These are phyloP conservation scores for Mungos mungo DNA, from an alignment of 2,113 vertebrate species.

Conservation along the genomic window DNA sequence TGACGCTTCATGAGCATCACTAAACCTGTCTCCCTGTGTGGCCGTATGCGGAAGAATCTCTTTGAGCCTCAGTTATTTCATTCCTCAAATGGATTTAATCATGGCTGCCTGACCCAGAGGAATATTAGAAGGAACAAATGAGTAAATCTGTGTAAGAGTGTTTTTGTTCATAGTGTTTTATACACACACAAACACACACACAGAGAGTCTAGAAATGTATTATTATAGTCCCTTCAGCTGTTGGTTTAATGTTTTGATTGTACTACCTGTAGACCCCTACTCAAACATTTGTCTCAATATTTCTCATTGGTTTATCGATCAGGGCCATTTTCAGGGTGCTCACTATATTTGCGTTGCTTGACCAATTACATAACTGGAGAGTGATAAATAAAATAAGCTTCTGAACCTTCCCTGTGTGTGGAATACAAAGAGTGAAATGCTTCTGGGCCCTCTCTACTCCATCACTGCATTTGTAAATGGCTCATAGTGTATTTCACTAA, in stretches of 20 bases:
- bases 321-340: neutral
- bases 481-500: neutral
- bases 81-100: conserved; percentile 38
- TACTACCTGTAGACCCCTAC: neutral
- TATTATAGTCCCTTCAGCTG: neutral
- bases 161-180: conserved; percentile 18
- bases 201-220: neutral
- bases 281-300: neutral
- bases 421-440: neutral
- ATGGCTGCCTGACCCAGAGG: neutral
- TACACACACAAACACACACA: neutral
- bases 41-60: neutral
- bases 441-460: neutral
- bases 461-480: neutral
- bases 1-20: neutral
- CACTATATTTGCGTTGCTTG: neutral
- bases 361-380: neutral
- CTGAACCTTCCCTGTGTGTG: neutral
- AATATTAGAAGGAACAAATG: neutral
- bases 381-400: neutral
- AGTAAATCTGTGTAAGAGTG: neutral
- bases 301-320: neutral
- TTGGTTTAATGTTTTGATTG: conserved; percentile 9
- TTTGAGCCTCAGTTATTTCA: neutral
- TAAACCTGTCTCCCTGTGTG: neutral